These are phyloP conservation scores for Urocitellus parryii DNA, from an alignment of 2,113 vertebrate species.

Conservation along the genomic window DNA sequence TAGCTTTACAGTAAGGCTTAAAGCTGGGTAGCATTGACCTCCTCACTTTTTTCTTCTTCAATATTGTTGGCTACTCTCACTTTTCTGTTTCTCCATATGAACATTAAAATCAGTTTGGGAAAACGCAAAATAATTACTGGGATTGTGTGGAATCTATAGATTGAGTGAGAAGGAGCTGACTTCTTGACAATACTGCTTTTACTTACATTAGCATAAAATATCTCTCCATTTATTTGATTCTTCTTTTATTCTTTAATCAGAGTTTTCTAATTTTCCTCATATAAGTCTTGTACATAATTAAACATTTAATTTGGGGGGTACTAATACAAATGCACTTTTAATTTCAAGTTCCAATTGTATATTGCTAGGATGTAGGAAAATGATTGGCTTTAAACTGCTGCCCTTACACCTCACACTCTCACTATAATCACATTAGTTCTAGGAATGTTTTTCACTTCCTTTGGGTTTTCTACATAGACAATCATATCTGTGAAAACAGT, in stretches of 20 bases:
- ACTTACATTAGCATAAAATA: background rate
- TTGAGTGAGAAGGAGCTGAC: background rate
- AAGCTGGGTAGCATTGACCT: background rate
- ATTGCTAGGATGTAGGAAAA: background rate
- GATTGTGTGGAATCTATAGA: background rate
- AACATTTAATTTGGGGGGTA: background rate
- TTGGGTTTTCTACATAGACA: background rate
- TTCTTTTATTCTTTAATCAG: background rate
- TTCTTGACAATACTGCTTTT: background rate
- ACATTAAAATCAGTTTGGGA: background rate
- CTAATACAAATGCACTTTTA: background rate
- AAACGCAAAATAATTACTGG: background rate
- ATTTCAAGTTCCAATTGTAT: background rate
- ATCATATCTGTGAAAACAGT: background rate
- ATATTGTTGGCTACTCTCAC: background rate
- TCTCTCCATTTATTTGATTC: background rate
- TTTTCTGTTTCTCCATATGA: background rate
- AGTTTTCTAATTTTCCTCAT: background rate
- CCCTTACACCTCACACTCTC: background rate
- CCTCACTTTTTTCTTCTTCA: background rate
- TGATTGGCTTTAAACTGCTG: too few species aligned
- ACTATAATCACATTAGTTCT: background rate
- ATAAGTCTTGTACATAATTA: background rate
- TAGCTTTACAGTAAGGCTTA: too few species aligned
- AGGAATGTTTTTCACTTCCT: background rate